Conservation (phyloP, 2,113 vertebrate genomes). For the Melanotaenia duboulayi region DNA sequence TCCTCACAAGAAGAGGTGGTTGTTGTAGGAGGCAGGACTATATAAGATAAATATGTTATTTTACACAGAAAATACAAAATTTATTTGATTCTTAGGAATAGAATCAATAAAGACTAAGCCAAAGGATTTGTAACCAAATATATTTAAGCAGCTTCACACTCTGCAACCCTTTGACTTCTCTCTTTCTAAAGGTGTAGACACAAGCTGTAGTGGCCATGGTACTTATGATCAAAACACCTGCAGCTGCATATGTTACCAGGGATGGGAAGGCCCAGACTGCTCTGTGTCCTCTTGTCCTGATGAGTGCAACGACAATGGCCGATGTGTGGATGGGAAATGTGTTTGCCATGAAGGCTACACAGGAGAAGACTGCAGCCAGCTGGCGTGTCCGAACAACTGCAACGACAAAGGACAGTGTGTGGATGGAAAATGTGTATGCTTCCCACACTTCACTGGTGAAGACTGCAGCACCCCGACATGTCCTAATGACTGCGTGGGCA, state of each 20-base stretch:
- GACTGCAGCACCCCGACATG: constrained; percentile 87
- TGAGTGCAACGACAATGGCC: constrained; percentile 85
- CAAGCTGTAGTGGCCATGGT: constrained; percentile 83
- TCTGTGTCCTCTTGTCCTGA: constrained; percentile 84
- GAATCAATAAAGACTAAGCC: not conserved
- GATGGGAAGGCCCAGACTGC: constrained; percentile 88
- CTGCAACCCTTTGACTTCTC: not conserved
- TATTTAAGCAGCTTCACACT: not conserved
- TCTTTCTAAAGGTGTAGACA: constrained; percentile 69
- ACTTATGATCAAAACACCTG: constrained; percentile 80
- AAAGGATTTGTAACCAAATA: too few relatives aligned
- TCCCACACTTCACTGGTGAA: constrained; percentile 79
- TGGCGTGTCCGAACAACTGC: constrained; percentile 84
- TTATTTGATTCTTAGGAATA: not conserved
- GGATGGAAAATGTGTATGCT: constrained; percentile 85
- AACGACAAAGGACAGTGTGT: constrained; percentile 86
- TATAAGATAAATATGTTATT: not conserved
- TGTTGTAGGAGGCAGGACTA: not conserved
- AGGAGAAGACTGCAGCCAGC: constrained; percentile 83
- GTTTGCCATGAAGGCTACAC: constrained; percentile 82
- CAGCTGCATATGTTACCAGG: constrained; percentile 84
- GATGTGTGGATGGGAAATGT: constrained; percentile 83
- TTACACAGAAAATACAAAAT: not conserved
- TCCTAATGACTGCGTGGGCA: constrained; percentile 82
- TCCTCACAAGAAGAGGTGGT: not conserved